These are phyloP conservation scores for Lasiurus borealis DNA, from an alignment of 2,113 vertebrate species.

Conservation along the genomic window DNA sequence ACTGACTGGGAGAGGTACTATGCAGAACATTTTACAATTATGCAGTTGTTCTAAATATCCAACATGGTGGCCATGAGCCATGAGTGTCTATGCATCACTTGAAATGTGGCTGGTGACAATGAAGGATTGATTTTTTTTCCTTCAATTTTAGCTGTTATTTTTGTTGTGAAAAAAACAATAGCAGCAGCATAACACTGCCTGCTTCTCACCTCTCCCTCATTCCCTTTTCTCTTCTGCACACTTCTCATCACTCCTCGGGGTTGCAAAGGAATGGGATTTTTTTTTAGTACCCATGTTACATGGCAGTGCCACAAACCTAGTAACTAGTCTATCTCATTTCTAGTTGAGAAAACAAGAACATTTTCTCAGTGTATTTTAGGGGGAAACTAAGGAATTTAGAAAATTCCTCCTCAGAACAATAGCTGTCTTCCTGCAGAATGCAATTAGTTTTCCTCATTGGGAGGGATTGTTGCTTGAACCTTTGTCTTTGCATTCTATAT, in stretches of 20 bases:
- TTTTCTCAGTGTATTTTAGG: conserved; percentile 69
- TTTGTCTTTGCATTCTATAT: conserved; percentile 46
- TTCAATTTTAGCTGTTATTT: not conserved
- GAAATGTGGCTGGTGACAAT: not conserved
- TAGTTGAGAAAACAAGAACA: conserved; percentile 26
- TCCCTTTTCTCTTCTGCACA: not conserved
- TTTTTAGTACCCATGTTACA: not conserved
- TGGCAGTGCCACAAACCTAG: not conserved
- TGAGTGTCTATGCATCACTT: fast-evolving
- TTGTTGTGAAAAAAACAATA: not conserved
- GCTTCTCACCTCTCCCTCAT: not conserved
- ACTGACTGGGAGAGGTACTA: not conserved
- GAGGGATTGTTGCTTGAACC: not conserved
- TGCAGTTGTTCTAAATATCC: fast-evolving
- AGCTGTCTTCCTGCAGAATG: conserved; percentile 37
- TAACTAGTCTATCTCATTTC: conserved; percentile 23
- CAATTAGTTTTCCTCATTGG: not conserved
- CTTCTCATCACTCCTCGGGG: not conserved
- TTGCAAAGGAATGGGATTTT: not conserved
- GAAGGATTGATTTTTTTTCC: not conserved
- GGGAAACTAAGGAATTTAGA: conserved; percentile 74
- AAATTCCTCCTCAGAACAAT: conserved; percentile 71
- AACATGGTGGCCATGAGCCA: not conserved
- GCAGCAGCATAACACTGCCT: not conserved
- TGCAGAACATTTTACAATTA: not conserved